Base-by-base conservation (phyloP, 2,888 invertebrate genomes). In the Noctua pronuba region DNA sequence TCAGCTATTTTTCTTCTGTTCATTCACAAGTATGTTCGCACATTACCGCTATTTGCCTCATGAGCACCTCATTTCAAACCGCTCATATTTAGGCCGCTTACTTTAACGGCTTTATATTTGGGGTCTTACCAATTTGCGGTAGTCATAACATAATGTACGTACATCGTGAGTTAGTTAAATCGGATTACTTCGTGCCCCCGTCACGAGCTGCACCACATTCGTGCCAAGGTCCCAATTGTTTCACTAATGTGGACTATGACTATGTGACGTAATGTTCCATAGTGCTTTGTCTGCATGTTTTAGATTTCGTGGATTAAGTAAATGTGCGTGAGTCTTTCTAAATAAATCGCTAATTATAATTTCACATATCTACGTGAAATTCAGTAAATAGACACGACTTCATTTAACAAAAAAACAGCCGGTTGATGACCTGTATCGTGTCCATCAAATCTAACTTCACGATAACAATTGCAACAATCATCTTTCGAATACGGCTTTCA, bases 201-300 rank as follows among this genome's bases (percentile, higher is more conserved):
- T 93, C 94, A 94, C 94, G 92, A 94, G 81, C 79, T 81, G 86
- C 75, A 77, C 86, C 88, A 89, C 90, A 94, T 92, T 91, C 86
- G 90, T 93, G 95, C 93, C 95, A 95, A 95, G 95, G 95, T 90
- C 91, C 86, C 68, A 76, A 80, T 76, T 88, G 90, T 92, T 92
- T 91, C 91, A 89, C 89, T 94, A 92, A 94, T 94, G 90, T 93
- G 89, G 84, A 78, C 91, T 90, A 90, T 90, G 49, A 65, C 65
- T 41, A 62, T 80, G 58, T 58, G 58, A 90, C 91, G 89, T 89
- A 90, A 91, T 88, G 86, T 52, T 68, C 55, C 64, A 77, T 75
- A 75, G 64, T 55, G 55, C 66, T 80, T 76, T 86, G 86, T 77
- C 65, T 74, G 24, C 66, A 67, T 69, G 49, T 60, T 75, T 68